Evolutionary conservation across 1,140 invertebrate genomes (phyloP), one percentile per base, ranked within the genome.

Genomic region (Zaprionus davidi): DNA sequence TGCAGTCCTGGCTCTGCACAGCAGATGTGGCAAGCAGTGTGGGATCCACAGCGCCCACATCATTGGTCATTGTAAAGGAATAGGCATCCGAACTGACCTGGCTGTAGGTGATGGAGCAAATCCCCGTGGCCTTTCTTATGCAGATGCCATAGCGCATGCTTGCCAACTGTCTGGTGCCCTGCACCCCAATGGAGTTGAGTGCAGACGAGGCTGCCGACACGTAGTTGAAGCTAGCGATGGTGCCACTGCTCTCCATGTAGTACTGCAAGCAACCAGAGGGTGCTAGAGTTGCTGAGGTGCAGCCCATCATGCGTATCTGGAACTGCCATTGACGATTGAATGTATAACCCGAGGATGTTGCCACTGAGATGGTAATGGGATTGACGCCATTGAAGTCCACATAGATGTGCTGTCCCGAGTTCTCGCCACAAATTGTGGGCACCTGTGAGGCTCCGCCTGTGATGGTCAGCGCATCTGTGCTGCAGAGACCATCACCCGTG

Each of bases 221-320:
- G 83, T 96, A 97, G 91, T 97, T 97, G 74, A 97, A 97, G 90
- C 96, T 96, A 38, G 93, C 94, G 15, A 97, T 95, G 0, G 94
- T 95, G 12, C 95, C 96, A 7, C 94, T 93, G 3, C 93, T 75
- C 5, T 93, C 94, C 24, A 94, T 95, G 84, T 95, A 96, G 91
- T 97, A 97, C 93, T 97, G 96, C 4, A 97, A 93, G 91, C 97
- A 97, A 31, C 96, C 96, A 51, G 94, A 94, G 4, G 96, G 96
- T 4, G 96, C 96, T 41, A 78, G 38, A 2, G 85, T 84, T 5
- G 79, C 78, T 17, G 92, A 96, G 73, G 95, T 94, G 79, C 97
- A 97, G 15, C 94, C 94, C 41, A 97, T 94, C 93, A 97, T 96
- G 7, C 94, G 94, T 1, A 97, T 93, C 91, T 95, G 95, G 44